Base-by-base conservation (phyloP, 1,140 invertebrate genomes). In the Bombyx mandarina region DNA sequence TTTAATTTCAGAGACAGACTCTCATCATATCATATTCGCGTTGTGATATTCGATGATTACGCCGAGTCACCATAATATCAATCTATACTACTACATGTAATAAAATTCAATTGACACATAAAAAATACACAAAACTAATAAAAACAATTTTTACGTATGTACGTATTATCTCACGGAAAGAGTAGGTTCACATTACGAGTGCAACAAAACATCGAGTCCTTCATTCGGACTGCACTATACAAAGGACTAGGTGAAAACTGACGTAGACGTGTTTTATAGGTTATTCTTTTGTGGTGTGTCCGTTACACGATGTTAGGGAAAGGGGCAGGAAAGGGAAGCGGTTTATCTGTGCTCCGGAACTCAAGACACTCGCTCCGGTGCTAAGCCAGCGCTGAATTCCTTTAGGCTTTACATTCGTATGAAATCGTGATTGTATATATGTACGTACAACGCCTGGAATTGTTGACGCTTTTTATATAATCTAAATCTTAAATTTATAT, bases 271-370 rank as follows among this genome's bases (percentile, higher is more conserved):
- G 52, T 56, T 61, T 49, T 63, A 57, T 64, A 53, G 56, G 59
- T 70, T 57, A 60, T 69, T 72, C 74, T 80, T 79, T 77, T 80
- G 76, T 79, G 57, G 67, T 69, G 61, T 67, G 66, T 72, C 70
- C 69, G 69, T 71, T 74, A 78, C 73, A 75, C 71, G 61, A 72
- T 72, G 75, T 73, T 71, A 72, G 73, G 71, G 65, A 78, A 77
- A 73, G 69, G 71, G 75, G 71, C 77, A 76, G 79, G 77, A 82
- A 85, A 50, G 45, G 82, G 79, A 85, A 82, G 80, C 80, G 76
- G 80, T 85, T 85, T 85, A 85, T 85, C 82, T 83, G 74, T 57
- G 66, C 75, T 69, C 79, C 79, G 82, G 79, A 85, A 82, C 73
- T 73, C 74, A 75, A 78, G 79, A 79, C 71, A 77, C 75, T 71